phyloP scores from a whole-genome alignment of 53 echinoderm and acorn worm genomes.

The Arbacia lixula region DNA sequence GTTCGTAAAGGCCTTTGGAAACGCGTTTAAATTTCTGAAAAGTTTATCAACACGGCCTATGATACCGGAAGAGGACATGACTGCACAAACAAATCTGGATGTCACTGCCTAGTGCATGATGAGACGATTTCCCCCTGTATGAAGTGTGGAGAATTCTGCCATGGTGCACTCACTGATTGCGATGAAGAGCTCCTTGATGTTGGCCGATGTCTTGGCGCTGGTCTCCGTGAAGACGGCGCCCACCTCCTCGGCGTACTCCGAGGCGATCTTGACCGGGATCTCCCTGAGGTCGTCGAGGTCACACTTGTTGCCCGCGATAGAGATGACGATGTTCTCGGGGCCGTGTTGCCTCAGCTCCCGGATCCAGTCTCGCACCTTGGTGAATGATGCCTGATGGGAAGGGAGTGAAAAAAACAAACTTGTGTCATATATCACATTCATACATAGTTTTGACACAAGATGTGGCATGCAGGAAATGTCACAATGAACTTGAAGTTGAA shows the following conservation, averaged over 20 bases:
- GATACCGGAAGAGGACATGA: no score
- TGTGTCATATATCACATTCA: no score
- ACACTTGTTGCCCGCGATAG: constrained; percentile 89
- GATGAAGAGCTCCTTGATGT: constrained; percentile 85
- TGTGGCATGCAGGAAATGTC: no score
- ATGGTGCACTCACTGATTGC: constrained; percentile 88
- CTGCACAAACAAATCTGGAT: no score
- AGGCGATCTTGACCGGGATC: constrained; percentile 66
- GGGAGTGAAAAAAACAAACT: not conserved
- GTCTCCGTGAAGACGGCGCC: constrained; percentile 94
- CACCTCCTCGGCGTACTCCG: constrained; percentile 89
- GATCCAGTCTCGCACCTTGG: constrained; percentile 83
- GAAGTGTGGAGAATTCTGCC: not conserved
- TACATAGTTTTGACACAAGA: no score
- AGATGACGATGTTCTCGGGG: constrained; percentile 92
- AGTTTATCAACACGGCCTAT: no score
- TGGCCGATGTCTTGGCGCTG: constrained; percentile 94
- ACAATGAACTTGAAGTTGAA: no score
- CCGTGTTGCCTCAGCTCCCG: constrained; percentile 83
- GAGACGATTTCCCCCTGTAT: no score
- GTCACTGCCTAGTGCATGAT: no score
- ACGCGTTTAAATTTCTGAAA: no score
- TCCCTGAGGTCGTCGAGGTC: constrained; percentile 89
- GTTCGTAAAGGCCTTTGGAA: no score
- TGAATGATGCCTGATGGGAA: constrained; percentile 69